These are phyloP conservation scores for Nomada ruficornis DNA, from an alignment of 2,888 invertebrate genomes.

Conservation along the genomic window DNA sequence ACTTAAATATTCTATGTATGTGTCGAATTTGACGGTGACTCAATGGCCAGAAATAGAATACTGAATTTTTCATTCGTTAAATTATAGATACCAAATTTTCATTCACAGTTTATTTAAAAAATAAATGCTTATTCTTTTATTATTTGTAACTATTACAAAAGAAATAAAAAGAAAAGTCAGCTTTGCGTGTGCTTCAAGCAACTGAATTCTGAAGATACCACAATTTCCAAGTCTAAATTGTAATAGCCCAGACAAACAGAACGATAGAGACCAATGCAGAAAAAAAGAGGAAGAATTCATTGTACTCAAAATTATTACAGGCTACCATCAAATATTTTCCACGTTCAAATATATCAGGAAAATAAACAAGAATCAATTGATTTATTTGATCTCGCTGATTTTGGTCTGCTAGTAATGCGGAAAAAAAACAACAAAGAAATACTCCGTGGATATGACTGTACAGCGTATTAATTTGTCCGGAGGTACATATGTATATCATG, in stretches of 20 bases:
- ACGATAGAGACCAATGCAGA: not conserved
- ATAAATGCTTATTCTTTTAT: not conserved
- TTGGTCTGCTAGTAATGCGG: conserved; percentile 60
- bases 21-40: no score
- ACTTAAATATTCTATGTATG: not conserved
- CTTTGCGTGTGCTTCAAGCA: not conserved
- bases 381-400: conserved; percentile 67
- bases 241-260: conserved; percentile 5
- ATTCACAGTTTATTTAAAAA: not conserved
- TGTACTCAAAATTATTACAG: conserved; percentile 18
- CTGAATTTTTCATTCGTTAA: not conserved
- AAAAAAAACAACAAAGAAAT: conserved; percentile 66
- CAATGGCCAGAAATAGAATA: not conserved
- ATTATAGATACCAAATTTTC: not conserved
- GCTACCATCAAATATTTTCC: conserved; percentile 35
- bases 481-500: conserved; percentile 78
- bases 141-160: not conserved
- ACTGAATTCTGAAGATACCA: not conserved
- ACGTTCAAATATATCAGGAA: conserved; percentile 23
- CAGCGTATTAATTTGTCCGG: conserved; percentile 81
- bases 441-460: conserved; percentile 82
- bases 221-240: conserved; percentile 17
- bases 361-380: conserved; percentile 32
- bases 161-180: not conserved
- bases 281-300: conserved; percentile 4